These are phyloP conservation scores for Erethizon dorsatum DNA, from an alignment of 2,797 vertebrate species.

Conservation along the genomic window DNA sequence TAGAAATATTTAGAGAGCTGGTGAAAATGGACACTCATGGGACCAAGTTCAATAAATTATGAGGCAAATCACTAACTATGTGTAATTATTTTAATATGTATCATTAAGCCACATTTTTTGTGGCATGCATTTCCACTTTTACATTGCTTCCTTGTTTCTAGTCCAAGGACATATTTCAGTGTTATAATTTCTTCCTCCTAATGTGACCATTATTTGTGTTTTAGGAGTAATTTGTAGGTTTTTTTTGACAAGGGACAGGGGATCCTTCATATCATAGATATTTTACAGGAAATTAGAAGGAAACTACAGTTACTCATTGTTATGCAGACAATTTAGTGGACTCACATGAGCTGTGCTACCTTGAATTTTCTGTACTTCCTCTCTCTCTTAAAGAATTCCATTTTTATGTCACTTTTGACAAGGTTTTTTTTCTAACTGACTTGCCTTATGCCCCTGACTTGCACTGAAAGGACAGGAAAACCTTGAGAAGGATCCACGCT, in stretches of 20 bases:
- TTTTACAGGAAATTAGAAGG: slow-evolving; percentile 70
- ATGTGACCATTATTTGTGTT: slow-evolving; percentile 75
- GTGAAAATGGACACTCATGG: slow-evolving; percentile 50
- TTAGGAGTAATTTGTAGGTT: slow-evolving; percentile 65
- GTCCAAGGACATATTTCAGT: slow-evolving; percentile 71
- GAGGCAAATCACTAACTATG: slow-evolving; percentile 66
- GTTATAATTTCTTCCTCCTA: slow-evolving; percentile 72
- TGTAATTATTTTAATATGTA: slow-evolving; percentile 80
- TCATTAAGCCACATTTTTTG: slow-evolving; percentile 75
- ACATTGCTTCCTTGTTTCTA: slow-evolving; percentile 72
- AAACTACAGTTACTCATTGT: slow-evolving; percentile 26
- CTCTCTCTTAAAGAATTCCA: background rate
- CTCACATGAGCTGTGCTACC: slow-evolving; percentile 49
- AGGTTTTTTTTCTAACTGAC: background rate
- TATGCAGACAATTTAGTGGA: slow-evolving; percentile 37
- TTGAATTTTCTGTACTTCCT: slow-evolving; percentile 11
- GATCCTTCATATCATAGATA: slow-evolving; percentile 70
- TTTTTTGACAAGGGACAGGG: slow-evolving; percentile 63
- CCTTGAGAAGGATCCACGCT: background rate
- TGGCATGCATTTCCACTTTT: slow-evolving; percentile 25
- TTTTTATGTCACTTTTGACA: slow-evolving; percentile 12
- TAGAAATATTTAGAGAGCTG: slow-evolving; percentile 59
- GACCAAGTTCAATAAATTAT: slow-evolving; percentile 73
- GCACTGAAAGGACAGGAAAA: background rate
- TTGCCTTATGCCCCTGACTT: background rate